Base-by-base conservation (phyloP, 2,888 invertebrate genomes). In the Microplitis deprimator region DNA sequence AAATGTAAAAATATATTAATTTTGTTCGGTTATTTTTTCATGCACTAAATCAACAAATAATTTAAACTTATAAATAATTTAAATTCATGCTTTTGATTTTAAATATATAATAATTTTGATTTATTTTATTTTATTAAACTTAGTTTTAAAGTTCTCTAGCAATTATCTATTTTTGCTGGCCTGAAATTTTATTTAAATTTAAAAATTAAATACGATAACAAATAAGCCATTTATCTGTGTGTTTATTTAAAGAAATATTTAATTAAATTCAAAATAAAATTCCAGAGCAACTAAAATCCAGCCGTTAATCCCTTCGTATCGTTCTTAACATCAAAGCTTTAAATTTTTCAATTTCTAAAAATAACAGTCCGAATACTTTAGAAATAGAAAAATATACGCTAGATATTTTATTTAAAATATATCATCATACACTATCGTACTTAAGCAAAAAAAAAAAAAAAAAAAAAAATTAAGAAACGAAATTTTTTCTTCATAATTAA, bases 381-480 rank as follows among this genome's bases (percentile, higher is more conserved):
- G 50, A 50, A 50, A 50, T 50, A 50, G 50, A 50, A 50, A 50
- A 50, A 50, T 50, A 8, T 13, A 13, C 50, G 5, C 10, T 50
- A 50, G 10, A 50, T 29, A 50, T 13, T 50, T 50, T 50, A 50
- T 50, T 50, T 13, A 50, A 50, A 50, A 50, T 50, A 13, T 13
- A 8, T 5, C 50, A 50, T 50, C 13, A 50, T 13, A 29, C 29
- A 29, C 29, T 29, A 50, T 50, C 50, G 50, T 50, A 50, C 13
- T 13, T 50, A 13, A 41, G 17, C 73, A 73, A 65, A 41, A n/a
- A 67, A 29, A 70, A 70, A 65, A 41, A n/a, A 67, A 29, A 70
- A 70, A 70, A 50, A 60, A 40, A 38, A 38, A 41, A 67, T 59
- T 50, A 17, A 5, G 29, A 62, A 62, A 50, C 8, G 13, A 1